Evolutionary conservation across 1,140 invertebrate genomes (phyloP).

Genomic region (Leptonema lineaticorne): DNA sequence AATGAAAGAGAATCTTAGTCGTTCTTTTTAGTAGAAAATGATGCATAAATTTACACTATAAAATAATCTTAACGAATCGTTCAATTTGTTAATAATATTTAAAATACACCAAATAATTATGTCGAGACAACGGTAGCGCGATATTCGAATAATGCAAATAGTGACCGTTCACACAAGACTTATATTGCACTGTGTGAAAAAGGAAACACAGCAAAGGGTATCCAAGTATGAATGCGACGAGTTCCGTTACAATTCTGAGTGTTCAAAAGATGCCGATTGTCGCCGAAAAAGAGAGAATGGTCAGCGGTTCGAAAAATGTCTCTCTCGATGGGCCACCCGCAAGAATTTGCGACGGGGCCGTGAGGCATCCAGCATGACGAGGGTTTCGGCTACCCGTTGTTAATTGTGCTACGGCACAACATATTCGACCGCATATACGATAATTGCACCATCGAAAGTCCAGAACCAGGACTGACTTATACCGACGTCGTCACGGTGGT

Average conservation of each 20-base stretch:
- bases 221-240: not conserved
- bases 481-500: not conserved
- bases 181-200: no score
- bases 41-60: no score
- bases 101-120: no score
- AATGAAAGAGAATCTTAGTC: no score
- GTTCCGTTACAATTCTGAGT: not conserved
- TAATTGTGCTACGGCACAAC: conserved; percentile 25
- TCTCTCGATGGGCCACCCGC: conserved; percentile 24
- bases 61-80: no score
- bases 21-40: no score
- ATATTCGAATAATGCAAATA: no score
- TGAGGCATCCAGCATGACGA: conserved; percentile 20
- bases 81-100: no score
- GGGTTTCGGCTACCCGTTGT: conserved; percentile 11
- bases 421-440: conserved; percentile 1
- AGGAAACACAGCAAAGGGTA: no score
- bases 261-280: not conserved
- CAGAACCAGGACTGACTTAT: not conserved
- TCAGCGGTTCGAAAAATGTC: not conserved
- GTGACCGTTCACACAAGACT: no score
- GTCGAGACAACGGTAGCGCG: no score
- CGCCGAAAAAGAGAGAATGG: not conserved
- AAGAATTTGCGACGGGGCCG: conserved; percentile 19
- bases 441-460: conserved; percentile 16